Conservation (phyloP, 92 coral and sea anemone species). For the Metridium senile region DNA sequence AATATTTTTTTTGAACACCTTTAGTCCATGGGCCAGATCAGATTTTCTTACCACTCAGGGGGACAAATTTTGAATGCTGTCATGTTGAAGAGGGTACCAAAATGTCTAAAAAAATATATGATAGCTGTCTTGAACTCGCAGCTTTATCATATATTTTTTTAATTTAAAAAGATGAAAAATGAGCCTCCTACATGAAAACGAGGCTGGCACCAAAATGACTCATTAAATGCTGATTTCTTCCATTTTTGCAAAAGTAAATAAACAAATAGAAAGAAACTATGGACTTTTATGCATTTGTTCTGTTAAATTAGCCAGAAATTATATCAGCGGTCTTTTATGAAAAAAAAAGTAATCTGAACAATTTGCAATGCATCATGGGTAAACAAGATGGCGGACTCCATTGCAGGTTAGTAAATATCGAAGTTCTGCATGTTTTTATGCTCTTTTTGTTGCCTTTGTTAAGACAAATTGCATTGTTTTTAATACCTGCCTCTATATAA, state of each 20-base stretch:
- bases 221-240: background rate
- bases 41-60: conserved; percentile 10
- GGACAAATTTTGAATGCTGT: background rate
- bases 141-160: conserved; percentile 32
- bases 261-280: background rate
- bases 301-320: background rate
- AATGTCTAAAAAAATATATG: background rate
- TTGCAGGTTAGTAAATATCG: too few species aligned
- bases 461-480: background rate
- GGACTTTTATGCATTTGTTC: background rate
- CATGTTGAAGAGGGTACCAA: background rate
- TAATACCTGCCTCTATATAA: background rate
- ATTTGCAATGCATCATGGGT: conserved; percentile 3
- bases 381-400: conserved; percentile 10
- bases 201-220: conserved; percentile 11
- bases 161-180: conserved; percentile 7
- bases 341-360: background rate
- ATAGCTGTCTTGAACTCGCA: conserved; percentile 8
- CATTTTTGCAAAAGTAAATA: background rate
- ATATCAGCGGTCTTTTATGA: background rate
- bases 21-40: conserved; percentile 22
- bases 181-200: conserved; percentile 28
- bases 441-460: background rate
- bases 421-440: background rate
- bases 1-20: too few species aligned